A percentile compares a stretch with the other conserved stretches of the same genome.
These are phyloP conservation scores for Hypomecis punctinalis DNA, from an alignment of 2,888 invertebrate genomes.

Conservation along the genomic window DNA sequence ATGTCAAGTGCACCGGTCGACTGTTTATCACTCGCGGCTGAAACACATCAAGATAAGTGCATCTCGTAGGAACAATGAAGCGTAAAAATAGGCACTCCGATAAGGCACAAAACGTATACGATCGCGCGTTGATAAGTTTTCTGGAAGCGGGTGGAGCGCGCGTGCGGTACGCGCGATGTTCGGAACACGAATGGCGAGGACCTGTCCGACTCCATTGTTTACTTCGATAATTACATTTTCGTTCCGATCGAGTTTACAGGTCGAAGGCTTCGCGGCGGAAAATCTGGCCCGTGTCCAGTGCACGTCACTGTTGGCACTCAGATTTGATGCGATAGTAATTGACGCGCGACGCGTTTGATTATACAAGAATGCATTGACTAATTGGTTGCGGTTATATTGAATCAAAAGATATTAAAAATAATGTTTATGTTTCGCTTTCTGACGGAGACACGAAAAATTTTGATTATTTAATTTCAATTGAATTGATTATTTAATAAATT, in stretches of 20 bases:
- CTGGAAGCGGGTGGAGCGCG: slow-evolving; percentile 49
- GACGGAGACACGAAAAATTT: no score
- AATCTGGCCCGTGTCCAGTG: slow-evolving; percentile 64
- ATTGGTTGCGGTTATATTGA: background rate
- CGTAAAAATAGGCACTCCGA: slow-evolving; percentile 62
- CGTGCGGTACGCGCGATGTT: slow-evolving; percentile 74
- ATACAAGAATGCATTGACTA: slow-evolving; percentile 5
- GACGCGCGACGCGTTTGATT: slow-evolving; percentile 5
- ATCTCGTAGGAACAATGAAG: slow-evolving; percentile 60
- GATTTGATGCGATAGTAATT: slow-evolving; percentile 1
- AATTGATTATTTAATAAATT: no score
- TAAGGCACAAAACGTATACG: slow-evolving; percentile 69
- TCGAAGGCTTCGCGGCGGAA: slow-evolving; percentile 77
- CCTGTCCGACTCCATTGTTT: slow-evolving; percentile 72
- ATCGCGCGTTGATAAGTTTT: slow-evolving; percentile 56
- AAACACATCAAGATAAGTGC: slow-evolving; percentile 62
- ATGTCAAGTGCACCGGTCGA: slow-evolving; percentile 69
- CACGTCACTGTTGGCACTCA: slow-evolving; percentile 19
- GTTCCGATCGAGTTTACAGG: slow-evolving; percentile 78
- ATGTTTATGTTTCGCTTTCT: no score
- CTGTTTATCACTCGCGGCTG: slow-evolving; percentile 56
- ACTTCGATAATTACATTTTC: slow-evolving; percentile 80
- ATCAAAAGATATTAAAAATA: background rate
- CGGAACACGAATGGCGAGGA: slow-evolving; percentile 78
- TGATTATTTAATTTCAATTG: no score